Base-by-base conservation (phyloP, 2,888 invertebrate species). In the Drosophila cognata region DNA sequence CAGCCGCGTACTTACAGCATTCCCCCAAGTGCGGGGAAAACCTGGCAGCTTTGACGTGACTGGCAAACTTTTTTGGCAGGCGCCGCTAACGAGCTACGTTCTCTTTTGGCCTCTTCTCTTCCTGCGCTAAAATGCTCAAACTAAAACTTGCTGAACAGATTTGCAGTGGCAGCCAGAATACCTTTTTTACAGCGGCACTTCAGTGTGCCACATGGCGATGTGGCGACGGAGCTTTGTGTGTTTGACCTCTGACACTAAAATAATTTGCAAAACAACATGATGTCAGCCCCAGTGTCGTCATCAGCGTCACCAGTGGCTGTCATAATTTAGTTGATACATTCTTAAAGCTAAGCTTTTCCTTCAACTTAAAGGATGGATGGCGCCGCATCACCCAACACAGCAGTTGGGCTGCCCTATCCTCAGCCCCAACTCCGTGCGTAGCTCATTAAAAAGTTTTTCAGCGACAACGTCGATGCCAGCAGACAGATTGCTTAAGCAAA, bases 61-160 rank as follows among this genome's bases (percentile, higher is more conserved):
- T 85, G 78, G 85, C 85, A 88, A 85, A 90, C 74, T 88, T 85
- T 85, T 89, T 85, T 85, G 90, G 90, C 90, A 90, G 84, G 90
- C 85, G 69, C 81, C 74, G 74, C 85, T 85, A 85, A 85, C 85
- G 85, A 85, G 85, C 85, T 68, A 65, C 82, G 71, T 81, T 74
- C 52, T 62, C 28, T 53, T 65, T 38, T 56, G 61, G 48, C 56
- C 33, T 71, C 57, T 61, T 82, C 86, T 74, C 88, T 72, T 85
- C 76, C 83, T 78, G 78, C 75, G 86, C 73, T 63, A 90, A 85
- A 85, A 90, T 85, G 76, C 84, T 88, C 81, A 72, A 85, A 85
- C 89, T 88, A 76, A 88, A 85, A 85, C 89, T 90, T 90, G 74
- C 84, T 76, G 78, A 75, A 85, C 85, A 85, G 85, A 90, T 85